A percentile compares a stretch with the other conserved stretches of the same genome.
phyloP scores from a whole-genome alignment of 2,113 vertebrate genomes.

The Gymnocephalus cernua region DNA sequence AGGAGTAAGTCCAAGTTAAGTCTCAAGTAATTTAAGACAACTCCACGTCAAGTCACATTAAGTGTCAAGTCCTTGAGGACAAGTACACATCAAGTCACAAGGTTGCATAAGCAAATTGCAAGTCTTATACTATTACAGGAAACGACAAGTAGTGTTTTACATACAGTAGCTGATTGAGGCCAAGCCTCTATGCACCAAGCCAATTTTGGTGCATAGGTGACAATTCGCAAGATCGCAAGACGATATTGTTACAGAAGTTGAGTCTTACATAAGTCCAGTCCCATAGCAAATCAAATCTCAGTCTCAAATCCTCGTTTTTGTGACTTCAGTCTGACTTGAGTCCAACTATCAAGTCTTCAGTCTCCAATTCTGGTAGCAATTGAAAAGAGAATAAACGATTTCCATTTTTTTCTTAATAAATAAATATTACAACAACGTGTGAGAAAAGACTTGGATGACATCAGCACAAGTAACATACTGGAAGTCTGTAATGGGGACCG shows the following conservation, averaged over 20 bases:
- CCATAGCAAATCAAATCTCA: neutral
- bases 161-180: neutral
- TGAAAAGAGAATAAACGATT: neutral
- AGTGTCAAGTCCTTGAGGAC: neutral
- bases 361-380: neutral
- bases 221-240: neutral
- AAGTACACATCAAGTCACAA: neutral
- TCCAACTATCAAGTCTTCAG: neutral
- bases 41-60: neutral
- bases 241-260: neutral
- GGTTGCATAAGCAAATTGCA: neutral
- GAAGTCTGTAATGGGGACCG: neutral
- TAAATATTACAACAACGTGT: conserved; percentile 4
- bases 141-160: too few species aligned
- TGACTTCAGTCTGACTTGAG: neutral
- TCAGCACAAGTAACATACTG: neutral
- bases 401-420: neutral
- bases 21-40: neutral
- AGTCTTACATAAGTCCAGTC: neutral
- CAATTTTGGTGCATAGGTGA: neutral
- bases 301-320: neutral
- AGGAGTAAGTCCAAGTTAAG: neutral
- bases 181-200: too few species aligned
- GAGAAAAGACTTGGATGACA: neutral
- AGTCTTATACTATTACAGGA: too few species aligned